Conservation (phyloP, 2,797 vertebrate species). For the Gymnothorax javanicus region DNA sequence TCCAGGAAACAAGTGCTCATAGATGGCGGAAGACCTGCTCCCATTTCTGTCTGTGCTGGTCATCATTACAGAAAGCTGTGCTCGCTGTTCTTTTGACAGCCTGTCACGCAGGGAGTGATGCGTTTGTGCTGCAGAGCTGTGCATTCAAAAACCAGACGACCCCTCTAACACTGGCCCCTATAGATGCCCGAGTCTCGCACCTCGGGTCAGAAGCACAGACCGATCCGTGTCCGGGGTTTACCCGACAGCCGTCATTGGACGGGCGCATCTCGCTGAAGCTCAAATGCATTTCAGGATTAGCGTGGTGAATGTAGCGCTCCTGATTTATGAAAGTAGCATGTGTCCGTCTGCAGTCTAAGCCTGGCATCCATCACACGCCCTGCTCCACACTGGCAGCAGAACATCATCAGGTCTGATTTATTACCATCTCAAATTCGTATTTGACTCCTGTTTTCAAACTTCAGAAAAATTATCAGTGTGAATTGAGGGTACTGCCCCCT, state of each 20-base stretch:
- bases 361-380: background rate
- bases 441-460: background rate
- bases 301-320: background rate
- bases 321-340: background rate
- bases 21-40: conserved; percentile 24
- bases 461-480: background rate
- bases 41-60: conserved; percentile 46
- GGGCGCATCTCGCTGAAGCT: background rate
- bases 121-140: no score
- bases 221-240: background rate
- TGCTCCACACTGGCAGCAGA: background rate
- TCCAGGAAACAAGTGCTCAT: background rate
- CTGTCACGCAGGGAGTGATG: conserved; percentile 42
- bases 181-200: background rate
- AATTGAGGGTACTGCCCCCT: background rate
- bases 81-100: conserved; percentile 43
- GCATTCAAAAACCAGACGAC: conserved; percentile 31
- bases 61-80: conserved; percentile 45
- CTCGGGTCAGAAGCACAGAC: background rate
- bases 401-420: background rate
- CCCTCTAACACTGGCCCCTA: conserved; percentile 21
- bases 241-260: background rate
- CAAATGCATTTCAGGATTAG: conserved; percentile 2
- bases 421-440: background rate
- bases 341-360: background rate